A percentile compares a stretch with the other conserved stretches of the same genome.
phyloP scores from a whole-genome alignment of 2,113 vertebrate genomes.

The Marmota monax region DNA sequence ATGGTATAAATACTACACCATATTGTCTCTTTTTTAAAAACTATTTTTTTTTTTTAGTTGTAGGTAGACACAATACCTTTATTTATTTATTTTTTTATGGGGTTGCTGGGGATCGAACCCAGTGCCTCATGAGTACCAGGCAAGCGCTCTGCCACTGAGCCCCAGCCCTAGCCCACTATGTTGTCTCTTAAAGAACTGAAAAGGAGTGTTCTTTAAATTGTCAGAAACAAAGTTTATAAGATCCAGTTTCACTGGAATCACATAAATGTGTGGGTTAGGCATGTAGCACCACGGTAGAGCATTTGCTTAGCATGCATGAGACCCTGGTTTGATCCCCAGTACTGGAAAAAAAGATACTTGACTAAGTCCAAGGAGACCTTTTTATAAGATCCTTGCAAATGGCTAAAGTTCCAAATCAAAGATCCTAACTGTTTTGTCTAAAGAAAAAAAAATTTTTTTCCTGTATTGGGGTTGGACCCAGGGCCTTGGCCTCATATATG shows the following conservation, averaged over 20 bases:
- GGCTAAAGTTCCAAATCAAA: background rate
- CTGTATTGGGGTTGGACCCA: background rate
- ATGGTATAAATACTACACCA: background rate
- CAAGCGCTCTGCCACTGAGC: no score
- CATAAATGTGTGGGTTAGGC: background rate
- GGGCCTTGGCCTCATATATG: background rate
- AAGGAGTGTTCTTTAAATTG: background rate
- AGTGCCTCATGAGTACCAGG: no score
- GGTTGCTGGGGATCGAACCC: no score
- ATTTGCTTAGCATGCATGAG: no score
- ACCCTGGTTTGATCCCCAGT: no score
- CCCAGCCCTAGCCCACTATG: no score
- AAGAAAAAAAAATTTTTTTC: background rate
- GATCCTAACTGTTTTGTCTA: background rate
- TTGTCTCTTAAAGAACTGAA: conserved; percentile 7
- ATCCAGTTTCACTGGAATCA: background rate
- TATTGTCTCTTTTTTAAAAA: background rate
- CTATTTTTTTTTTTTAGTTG: no score
- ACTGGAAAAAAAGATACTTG: background rate
- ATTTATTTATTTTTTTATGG: no score
- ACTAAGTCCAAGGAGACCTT: background rate
- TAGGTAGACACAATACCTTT: no score
- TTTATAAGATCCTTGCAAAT: background rate
- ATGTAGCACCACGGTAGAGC: no score
- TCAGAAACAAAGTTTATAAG: background rate